These are phyloP conservation scores for Matsumurasca onukii DNA, from an alignment of 1,140 invertebrate species.

Conservation along the genomic window DNA sequence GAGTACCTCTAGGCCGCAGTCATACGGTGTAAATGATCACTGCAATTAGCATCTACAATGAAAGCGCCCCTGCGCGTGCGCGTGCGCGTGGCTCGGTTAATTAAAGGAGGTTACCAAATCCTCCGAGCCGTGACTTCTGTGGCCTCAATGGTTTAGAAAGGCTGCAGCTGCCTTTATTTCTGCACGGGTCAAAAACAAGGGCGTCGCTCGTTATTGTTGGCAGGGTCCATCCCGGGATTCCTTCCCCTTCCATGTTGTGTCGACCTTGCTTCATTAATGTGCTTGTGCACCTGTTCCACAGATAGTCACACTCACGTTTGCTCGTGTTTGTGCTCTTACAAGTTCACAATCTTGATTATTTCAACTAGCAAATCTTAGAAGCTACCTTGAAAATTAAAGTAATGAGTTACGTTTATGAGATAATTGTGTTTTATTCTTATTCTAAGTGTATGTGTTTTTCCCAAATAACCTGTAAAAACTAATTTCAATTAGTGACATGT, in stretches of 20 bases:
- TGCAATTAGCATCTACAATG: not conserved
- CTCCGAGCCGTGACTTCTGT: not conserved
- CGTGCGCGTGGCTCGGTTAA: not conserved
- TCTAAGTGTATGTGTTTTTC: not conserved
- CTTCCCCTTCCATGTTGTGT: not conserved
- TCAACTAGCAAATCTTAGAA: too few relatives aligned
- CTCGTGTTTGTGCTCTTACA: not conserved
- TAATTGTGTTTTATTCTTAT: not conserved
- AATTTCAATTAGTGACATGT: too few relatives aligned
- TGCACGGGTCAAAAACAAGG: not conserved
- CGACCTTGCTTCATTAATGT: not conserved
- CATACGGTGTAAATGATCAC: not conserved
- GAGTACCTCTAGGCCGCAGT: not conserved
- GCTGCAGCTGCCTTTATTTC: not conserved
- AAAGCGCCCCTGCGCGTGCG: not conserved
- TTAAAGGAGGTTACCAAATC: not conserved
- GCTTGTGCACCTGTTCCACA: not conserved
- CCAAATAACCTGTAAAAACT: too few relatives aligned
- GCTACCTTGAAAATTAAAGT: not conserved
- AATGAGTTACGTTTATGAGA: not conserved
- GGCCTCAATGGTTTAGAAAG: not conserved
- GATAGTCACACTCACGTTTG: not conserved
- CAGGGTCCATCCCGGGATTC: not conserved
- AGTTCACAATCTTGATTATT: too few relatives aligned
- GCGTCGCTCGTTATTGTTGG: not conserved